A percentile compares a stretch with the other conserved stretches of the same genome.
Conservation (phyloP, 2,888 invertebrate species). For the Chymomyza amoena region DNA sequence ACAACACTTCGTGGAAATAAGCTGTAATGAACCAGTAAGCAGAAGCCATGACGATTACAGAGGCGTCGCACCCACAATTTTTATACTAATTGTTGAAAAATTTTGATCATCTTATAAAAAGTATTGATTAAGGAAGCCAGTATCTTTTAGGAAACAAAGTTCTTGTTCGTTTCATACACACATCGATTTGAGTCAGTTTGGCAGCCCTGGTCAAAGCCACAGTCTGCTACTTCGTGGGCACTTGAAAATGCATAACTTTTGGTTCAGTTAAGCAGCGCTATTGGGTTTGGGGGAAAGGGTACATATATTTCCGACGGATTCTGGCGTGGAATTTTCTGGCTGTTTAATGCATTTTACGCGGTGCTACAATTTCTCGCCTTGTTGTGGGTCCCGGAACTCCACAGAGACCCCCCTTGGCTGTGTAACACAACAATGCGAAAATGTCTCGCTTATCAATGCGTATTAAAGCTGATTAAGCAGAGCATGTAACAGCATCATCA, state of each 20-base stretch:
- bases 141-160: no score
- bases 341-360: conserved; percentile 69
- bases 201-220: background rate
- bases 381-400: background rate
- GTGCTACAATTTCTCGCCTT: conserved; percentile 32
- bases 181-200: no score
- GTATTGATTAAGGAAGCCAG: no score
- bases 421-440: conserved; percentile 31
- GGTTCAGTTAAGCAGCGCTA: conserved; percentile 6
- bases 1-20: no score
- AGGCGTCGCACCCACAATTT: no score
- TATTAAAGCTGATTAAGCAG: conserved; percentile 65
- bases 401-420: background rate
- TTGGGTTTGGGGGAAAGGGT: background rate
- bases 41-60: no score
- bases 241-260: conserved; percentile 66
- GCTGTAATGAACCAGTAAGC: no score
- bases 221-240: conserved; percentile 38
- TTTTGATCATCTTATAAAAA: no score
- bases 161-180: no score
- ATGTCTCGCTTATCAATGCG: conserved; percentile 60
- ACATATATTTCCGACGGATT: background rate
- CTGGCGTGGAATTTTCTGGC: conserved; percentile 48
- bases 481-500: background rate
- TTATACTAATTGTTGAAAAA: no score